Evolutionary conservation across 1,140 invertebrate genomes (phyloP).

Genomic region (Macrobrachium nipponense): DNA sequence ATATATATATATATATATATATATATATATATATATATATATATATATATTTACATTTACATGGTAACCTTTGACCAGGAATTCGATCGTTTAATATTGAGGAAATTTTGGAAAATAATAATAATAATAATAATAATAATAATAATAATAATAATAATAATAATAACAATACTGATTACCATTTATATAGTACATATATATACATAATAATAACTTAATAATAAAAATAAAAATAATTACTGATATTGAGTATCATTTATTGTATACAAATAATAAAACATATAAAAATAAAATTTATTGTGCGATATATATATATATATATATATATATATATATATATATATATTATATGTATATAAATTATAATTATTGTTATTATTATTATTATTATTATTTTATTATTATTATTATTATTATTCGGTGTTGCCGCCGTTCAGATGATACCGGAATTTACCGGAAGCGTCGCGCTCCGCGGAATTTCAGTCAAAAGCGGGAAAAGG

Average conservation of each 20-base stretch:
- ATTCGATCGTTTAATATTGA: not conserved
- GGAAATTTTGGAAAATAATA: not conserved
- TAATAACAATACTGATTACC: no score
- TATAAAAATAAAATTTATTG: no score
- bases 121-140: not conserved
- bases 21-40: conserved; percentile 2
- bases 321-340: not conserved
- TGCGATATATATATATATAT: no score
- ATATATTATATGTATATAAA: not conserved
- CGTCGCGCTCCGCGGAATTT: no score
- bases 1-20: conserved; percentile 16
- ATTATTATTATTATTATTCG: not conserved
- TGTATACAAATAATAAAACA: no score
- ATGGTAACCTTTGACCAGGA: not conserved
- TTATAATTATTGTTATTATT: not conserved
- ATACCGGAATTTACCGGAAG: no score
- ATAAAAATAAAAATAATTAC: no score
- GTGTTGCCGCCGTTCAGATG: no score
- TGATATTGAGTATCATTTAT: no score
- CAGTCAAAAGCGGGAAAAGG: not conserved
- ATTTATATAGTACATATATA: no score
- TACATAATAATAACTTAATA: no score
- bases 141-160: no score
- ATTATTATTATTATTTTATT: conserved; percentile 10
- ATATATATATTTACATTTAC: conserved; percentile 16